These are phyloP conservation scores for Glyphotaelius pellucidus DNA, from an alignment of 2,888 invertebrate genomes.

Conservation along the genomic window DNA sequence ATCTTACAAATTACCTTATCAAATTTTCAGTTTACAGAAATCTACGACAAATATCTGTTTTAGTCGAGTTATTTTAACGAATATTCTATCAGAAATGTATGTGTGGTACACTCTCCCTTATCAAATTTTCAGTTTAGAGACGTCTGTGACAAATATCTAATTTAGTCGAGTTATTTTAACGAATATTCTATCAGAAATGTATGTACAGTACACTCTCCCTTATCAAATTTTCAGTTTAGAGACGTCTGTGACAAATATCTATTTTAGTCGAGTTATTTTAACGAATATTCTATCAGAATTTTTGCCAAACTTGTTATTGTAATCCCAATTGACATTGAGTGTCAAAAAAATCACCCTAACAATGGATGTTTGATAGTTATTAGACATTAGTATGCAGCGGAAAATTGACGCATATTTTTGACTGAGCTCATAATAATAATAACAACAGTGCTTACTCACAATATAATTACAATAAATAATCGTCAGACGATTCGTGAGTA, in stretches of 20 bases:
- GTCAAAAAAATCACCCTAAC: not conserved
- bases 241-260: too few species aligned
- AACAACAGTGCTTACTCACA: conserved; percentile 14
- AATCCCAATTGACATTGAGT: conserved; percentile 20
- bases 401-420: conserved; percentile 9
- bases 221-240: not conserved
- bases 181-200: too few species aligned
- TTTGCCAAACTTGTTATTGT: not conserved
- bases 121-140: too few species aligned
- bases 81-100: too few species aligned
- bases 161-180: too few species aligned
- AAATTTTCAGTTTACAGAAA: too few species aligned
- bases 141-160: too few species aligned
- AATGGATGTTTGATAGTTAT: not conserved
- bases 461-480: not conserved
- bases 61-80: too few species aligned
- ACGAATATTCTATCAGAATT: not conserved
- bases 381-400: conserved; percentile 11
- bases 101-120: not conserved
- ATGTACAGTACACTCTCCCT: not conserved
- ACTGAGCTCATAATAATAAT: conserved; percentile 4
- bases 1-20: too few species aligned
- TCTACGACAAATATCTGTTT: too few species aligned
- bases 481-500: not conserved
- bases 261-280: not conserved